Base-by-base conservation (phyloP, 2,797 vertebrate species). In the Anguilla pacifica region DNA sequence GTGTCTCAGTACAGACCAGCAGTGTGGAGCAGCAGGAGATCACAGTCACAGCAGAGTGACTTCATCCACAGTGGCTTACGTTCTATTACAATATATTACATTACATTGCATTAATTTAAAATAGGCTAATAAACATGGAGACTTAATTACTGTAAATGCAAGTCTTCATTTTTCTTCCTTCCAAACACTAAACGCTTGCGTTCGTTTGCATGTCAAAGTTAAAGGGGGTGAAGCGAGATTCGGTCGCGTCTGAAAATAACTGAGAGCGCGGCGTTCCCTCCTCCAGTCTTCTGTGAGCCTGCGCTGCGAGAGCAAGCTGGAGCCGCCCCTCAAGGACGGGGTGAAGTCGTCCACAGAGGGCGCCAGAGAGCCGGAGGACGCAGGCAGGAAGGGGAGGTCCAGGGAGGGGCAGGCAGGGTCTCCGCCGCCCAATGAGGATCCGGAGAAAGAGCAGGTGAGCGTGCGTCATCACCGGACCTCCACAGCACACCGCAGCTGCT, bases 21-120 rank as follows among this genome's bases (percentile, higher is more conserved):
- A 59, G 13, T 59, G 57, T 59, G 13, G 57, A 15, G 7, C 51
- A 51, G 51, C 51, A 94, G 39, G 95, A 95, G 95, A 97, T 98
- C 35, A 86, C 81, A 61, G 35, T 46, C 25, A 90, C 0, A 3
- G 61, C 15, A 64, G 55, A 57, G 0, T 10, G 55, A 57, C 1
- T 17, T 61, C 57, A 61, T 15, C 57, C 13, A 61, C 57, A 17
- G 57, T 61, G 19, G 3, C 57, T 61, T 15, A 3, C 13, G 22
- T 22, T 61, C 13, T 11, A 3, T 0, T 22, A 61, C 3, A 61
- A 2, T 61, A 61, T 11, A 0, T 0, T 22, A 22, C 3, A 61
- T 0, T 15, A 61, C 57, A 51, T 51, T 61, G 4, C 57, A 61
- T 61, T 61, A 61, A 61, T 61, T 15, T 61, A 19, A 61, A 61